Evolutionary conservation across 2,888 invertebrate genomes (phyloP).

Genomic region (Chaetogeoica ovagalla): DNA sequence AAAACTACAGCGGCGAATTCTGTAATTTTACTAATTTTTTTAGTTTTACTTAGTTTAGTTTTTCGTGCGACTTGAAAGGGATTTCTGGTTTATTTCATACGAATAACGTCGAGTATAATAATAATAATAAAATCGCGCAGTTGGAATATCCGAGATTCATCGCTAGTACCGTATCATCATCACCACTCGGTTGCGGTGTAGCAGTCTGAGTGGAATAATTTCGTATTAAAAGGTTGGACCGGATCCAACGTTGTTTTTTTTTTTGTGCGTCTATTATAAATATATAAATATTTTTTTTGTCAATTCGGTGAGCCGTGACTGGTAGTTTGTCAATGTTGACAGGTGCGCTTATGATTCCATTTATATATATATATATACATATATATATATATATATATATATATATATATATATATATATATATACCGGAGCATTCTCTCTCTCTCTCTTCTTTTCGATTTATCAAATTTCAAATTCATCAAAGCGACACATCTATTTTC

Average conservation of each 20-base stretch:
- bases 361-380: constrained; percentile 19
- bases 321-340: constrained; percentile 51
- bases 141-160: constrained; percentile 34
- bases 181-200: too few relatives aligned
- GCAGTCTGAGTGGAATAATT: constrained; percentile 44
- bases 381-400: too few relatives aligned
- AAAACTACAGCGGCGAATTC: too few relatives aligned
- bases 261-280: constrained; percentile 43
- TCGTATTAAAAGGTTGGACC: constrained; percentile 53
- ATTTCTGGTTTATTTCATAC: not conserved
- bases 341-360: constrained; percentile 50
- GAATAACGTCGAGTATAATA: constrained; percentile 22
- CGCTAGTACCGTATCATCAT: constrained; percentile 30
- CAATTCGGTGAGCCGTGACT: constrained; percentile 50
- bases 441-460: constrained; percentile 27
- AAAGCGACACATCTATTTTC: constrained; percentile 46
- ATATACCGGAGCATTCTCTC: constrained; percentile 38
- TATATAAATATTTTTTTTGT: not conserved
- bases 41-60: too few relatives aligned
- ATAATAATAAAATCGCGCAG: constrained; percentile 6
- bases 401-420: too few relatives aligned
- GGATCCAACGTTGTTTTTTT: constrained; percentile 53
- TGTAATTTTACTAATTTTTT: too few relatives aligned
- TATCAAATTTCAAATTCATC: constrained; percentile 48
- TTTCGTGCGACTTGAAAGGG: too few relatives aligned